Evolutionary conservation across 2,888 invertebrate species (phyloP).

Genomic region (Fragum whitleyi): DNA sequence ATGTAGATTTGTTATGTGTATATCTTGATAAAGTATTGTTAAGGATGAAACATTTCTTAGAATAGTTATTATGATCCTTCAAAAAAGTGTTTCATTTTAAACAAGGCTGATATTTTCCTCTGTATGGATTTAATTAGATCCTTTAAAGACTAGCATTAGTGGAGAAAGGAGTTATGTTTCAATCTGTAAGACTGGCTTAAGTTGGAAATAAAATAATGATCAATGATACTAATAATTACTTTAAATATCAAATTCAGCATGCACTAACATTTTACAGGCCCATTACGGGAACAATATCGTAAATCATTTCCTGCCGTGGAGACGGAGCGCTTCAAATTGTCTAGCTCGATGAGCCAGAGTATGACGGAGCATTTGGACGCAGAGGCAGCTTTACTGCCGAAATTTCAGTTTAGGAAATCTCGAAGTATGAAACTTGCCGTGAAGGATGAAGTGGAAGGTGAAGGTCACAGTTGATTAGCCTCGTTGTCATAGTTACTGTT

Average conservation of each 20-base stretch:
- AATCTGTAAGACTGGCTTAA: no score
- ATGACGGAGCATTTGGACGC: conserved; percentile 65
- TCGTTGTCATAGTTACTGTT: conserved; percentile 22
- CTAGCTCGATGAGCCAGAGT: conserved; percentile 66
- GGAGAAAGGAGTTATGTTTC: no score
- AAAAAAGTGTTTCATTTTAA: no score
- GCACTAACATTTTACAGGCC: conserved; percentile 33
- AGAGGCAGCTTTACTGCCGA: conserved; percentile 65
- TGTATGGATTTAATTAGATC: no score
- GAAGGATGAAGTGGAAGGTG: conserved; percentile 80
- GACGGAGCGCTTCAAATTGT: conserved; percentile 63
- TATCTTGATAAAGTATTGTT: no score
- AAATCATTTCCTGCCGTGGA: conserved; percentile 73
- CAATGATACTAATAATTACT: no score
- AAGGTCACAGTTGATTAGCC: conserved; percentile 47
- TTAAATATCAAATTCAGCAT: conserved; percentile 17
- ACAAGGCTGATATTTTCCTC: no score
- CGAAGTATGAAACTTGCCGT: conserved; percentile 83
- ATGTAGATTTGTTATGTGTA: no score
- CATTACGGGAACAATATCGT: conserved; percentile 65
- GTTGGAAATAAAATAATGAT: no score
- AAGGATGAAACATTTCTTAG: no score
- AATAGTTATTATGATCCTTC: no score
- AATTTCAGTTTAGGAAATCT: conserved; percentile 81
- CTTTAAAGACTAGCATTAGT: no score